phyloP scores from a whole-genome alignment of 2,797 vertebrate genomes.

The Melanotaenia boesemani region DNA sequence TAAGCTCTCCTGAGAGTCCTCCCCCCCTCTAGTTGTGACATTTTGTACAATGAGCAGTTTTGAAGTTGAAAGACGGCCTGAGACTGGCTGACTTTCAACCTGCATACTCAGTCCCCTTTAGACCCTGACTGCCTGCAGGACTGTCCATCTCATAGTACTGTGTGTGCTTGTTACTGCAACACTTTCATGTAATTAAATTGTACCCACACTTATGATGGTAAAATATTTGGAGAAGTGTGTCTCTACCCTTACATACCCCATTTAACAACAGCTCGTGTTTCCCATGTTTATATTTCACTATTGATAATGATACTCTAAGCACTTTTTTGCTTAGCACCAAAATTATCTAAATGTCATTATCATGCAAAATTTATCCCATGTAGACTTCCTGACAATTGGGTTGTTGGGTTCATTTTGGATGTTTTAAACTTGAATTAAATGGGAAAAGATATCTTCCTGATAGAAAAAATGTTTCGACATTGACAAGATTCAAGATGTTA shows the following conservation, averaged over 20 bases:
- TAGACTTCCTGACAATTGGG: conserved; percentile 22
- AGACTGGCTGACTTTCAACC: conserved; percentile 20
- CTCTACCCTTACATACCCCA: conserved; percentile 41
- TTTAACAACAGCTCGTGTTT: conserved; percentile 35
- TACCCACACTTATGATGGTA: neutral
- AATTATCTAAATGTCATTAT: conserved; percentile 42
- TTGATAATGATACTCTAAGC: conserved; percentile 9
- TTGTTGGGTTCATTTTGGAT: conserved; percentile 20
- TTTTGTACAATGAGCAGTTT: conserved; percentile 29
- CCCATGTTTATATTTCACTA: conserved; percentile 39
- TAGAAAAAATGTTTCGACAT: neutral
- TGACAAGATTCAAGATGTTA: conserved; percentile 2
- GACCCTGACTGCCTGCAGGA: conserved; percentile 20
- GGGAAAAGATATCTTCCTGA: conserved; percentile 28
- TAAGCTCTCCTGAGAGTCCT: conserved; percentile 35
- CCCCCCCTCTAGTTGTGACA: conserved; percentile 25
- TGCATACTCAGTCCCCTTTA: conserved; percentile 21
- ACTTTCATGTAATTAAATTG: neutral
- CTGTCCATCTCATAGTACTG: conserved; percentile 6
- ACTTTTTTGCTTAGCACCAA: conserved; percentile 13
- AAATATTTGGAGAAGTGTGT: conserved; percentile 24
- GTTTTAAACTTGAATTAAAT: conserved; percentile 53
- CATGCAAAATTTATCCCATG: conserved; percentile 38
- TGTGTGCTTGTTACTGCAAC: conserved; percentile 7
- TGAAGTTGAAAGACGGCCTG: conserved; percentile 29